Evolutionary conservation across 2,113 vertebrate species (phyloP), one percentile per base, ranked within the genome.

Genomic region (Cyphotilapia sp.): DNA sequence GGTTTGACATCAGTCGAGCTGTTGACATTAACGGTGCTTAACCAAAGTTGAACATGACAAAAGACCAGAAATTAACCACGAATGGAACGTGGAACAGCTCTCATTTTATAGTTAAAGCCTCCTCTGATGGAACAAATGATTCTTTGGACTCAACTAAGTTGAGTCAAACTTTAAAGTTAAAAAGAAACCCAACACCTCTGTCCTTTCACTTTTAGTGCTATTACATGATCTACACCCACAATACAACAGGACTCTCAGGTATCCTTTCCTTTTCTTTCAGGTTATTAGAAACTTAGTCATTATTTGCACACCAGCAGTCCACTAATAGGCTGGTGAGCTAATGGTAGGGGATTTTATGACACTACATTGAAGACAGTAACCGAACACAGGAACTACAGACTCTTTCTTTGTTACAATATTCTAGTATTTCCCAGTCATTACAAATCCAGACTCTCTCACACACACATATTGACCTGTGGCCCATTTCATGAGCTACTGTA

Each of bases 401-500:
- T 63, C 78, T 85, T 45, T 27, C 38, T 89, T 91, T 90, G 47
- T 88, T 78, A 33, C 24, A 5, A 63, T 85, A 10, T 27, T 61
- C 22, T 81, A 24, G 14, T 22, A 57, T 45, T 2, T 74, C 11
- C 33, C 33, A 61, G 10, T 9, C 49, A 66, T 42, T 42, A 38
- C 45, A 69, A n/a, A 51, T 24, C 4, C 69, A 63, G 61, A 66
- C 33, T 13, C 33, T 38, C 1, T 17, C 7, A 76, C 35, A 53
- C 10, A 31, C 14, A 82, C 27, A 51, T 71, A 24, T 40, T 74
- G 7, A 99, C 99, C 98, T 99, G 97, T 99, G 99, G 90, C 98
- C 99, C 27, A 99, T 97, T 82, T 99, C 99, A 86, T 99, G 99
- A 71, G 99, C 98, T 38, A 99, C 96, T 10, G 99, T 99, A 95